These are phyloP conservation scores for Parus major DNA, from an alignment of 2,113 vertebrate species.

Conservation along the genomic window DNA sequence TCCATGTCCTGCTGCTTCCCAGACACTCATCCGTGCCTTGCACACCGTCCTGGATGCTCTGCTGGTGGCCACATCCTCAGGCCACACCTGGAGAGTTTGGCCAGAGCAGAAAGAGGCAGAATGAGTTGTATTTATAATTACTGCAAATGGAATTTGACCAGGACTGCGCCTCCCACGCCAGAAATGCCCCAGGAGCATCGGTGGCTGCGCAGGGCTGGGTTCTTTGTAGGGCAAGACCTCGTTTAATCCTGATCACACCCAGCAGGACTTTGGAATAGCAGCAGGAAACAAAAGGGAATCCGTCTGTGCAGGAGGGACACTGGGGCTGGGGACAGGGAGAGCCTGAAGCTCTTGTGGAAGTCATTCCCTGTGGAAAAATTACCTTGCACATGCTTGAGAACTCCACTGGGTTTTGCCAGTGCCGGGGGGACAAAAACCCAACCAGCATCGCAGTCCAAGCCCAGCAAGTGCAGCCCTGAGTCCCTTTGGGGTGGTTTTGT, in stretches of 20 bases:
- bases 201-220: neutral
- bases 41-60: rapidly evolving
- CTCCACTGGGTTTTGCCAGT: neutral
- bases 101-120: neutral
- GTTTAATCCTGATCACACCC: neutral
- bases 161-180: neutral
- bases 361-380: neutral
- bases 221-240: neutral
- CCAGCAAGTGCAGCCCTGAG: neutral
- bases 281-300: neutral
- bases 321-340: neutral
- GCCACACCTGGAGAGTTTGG: rapidly evolving
- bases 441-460: neutral
- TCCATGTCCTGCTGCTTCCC: neutral
- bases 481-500: neutral
- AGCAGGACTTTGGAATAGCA: constrained; percentile 23
- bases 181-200: neutral
- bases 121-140: neutral
- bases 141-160: constrained; percentile 40
- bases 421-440: neutral
- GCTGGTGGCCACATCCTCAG: neutral
- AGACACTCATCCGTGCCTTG: rapidly evolving
- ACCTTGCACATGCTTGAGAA: rapidly evolving
- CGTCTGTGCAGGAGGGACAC: neutral
- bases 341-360: neutral